phyloP scores from a whole-genome alignment of 1,140 invertebrate species.

The Drosophila miranda region DNA sequence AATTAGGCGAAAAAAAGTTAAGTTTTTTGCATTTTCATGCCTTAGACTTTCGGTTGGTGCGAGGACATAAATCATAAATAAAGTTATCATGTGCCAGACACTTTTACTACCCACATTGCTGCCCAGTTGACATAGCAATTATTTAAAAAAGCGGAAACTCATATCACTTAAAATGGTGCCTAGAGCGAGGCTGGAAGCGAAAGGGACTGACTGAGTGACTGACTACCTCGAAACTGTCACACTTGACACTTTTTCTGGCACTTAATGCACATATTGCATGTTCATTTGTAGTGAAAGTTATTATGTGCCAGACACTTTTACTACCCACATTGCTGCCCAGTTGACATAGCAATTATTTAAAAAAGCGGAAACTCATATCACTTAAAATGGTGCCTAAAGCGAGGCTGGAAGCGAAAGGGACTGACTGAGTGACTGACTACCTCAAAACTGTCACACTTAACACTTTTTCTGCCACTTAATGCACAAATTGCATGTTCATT shows the following conservation, averaged over 20 bases:
- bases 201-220: conserved; percentile 39
- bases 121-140: conserved; percentile 31
- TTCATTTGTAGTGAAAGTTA: no score
- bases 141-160: conserved; percentile 46
- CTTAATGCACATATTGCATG: conserved; percentile 77
- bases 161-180: conserved; percentile 33
- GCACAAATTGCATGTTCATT: conserved; percentile 72
- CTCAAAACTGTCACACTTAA: conserved; percentile 64
- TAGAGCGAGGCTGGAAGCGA: conserved; percentile 16
- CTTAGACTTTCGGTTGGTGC: no score
- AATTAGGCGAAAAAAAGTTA: no score
- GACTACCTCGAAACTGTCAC: conserved; percentile 51
- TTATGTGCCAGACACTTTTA: not conserved
- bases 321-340: conserved; percentile 10
- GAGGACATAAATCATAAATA: not conserved
- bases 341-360: conserved; percentile 32
- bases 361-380: conserved; percentile 54
- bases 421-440: conserved; percentile 31
- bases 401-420: conserved; percentile 35
- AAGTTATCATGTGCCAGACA: not conserved
- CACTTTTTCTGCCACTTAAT: conserved; percentile 68
- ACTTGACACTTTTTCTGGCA: conserved; percentile 69
- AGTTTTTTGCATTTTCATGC: no score
- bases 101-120: conserved; percentile 8
- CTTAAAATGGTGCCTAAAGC: conserved; percentile 13